Conservation (phyloP, 2,888 invertebrate species). For the Phragmatobia fuliginosa region DNA sequence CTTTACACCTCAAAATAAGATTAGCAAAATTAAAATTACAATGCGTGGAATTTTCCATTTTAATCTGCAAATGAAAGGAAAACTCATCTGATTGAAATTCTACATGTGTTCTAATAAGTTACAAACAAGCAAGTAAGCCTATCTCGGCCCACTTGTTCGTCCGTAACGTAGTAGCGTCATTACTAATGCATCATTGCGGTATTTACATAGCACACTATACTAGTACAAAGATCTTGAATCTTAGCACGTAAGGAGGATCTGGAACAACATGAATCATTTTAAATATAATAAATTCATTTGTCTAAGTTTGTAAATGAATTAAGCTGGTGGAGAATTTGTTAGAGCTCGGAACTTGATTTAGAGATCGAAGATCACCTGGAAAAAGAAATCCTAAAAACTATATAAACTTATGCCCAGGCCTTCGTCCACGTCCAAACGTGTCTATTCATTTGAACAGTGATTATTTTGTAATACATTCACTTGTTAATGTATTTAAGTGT, state of each 20-base stretch:
- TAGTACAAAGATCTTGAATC: conserved; percentile 3
- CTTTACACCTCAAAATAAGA: not conserved
- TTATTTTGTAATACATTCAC: not conserved
- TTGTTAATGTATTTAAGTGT: no score
- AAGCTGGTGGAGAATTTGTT: not conserved
- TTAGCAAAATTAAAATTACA: not conserved
- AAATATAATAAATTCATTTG: not conserved
- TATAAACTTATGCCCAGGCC: not conserved
- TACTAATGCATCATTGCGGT: conserved; percentile 48
- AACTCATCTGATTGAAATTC: conserved; percentile 39
- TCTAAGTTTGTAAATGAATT: not conserved
- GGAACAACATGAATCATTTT: not conserved
- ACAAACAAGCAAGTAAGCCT: not conserved
- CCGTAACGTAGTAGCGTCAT: conserved; percentile 42
- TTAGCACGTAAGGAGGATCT: not conserved
- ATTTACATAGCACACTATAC: conserved; percentile 25
- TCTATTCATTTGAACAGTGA: not conserved
- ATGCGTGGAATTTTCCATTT: conserved; percentile 9
- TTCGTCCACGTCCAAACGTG: not conserved
- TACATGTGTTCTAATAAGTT: conserved; percentile 27
- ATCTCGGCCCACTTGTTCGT: conserved; percentile 33
- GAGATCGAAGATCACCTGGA: not conserved
- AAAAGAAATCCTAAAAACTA: not conserved
- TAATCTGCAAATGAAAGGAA: conserved; percentile 34
- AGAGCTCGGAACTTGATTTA: not conserved